Evolutionary conservation across 2,888 invertebrate genomes (phyloP).

Genomic region (Rhaphigaster nebulosa): DNA sequence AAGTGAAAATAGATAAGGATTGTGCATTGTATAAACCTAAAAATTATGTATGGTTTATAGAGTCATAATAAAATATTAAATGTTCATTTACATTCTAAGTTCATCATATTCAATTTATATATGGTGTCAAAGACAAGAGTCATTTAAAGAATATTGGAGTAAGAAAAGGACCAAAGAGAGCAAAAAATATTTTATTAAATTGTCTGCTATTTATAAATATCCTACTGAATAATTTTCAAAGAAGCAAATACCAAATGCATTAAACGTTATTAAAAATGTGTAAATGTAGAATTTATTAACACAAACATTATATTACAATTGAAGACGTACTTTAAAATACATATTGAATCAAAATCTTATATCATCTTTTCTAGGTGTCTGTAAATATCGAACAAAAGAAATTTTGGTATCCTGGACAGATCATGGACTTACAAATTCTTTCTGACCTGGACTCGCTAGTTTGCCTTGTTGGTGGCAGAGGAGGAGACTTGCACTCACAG

Average conservation of each 20-base stretch:
- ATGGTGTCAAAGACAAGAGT: not conserved
- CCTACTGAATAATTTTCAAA: not conserved
- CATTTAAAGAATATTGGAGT: too few relatives aligned
- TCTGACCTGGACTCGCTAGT: slow-evolving; percentile 76
- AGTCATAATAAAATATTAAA: too few relatives aligned
- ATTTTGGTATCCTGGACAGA: slow-evolving; percentile 76
- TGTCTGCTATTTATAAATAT: too few relatives aligned
- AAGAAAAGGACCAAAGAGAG: too few relatives aligned
- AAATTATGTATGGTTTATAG: too few relatives aligned
- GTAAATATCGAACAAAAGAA: slow-evolving; percentile 75
- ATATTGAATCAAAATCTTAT: not conserved
- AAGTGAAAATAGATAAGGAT: too few relatives aligned
- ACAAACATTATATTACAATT: not conserved
- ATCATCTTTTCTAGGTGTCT: slow-evolving; percentile 57
- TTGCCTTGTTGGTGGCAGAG: slow-evolving; percentile 76
- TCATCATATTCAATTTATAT: not conserved
- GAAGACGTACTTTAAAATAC: not conserved
- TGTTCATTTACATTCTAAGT: not conserved
- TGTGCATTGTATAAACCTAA: too few relatives aligned
- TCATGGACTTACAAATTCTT: slow-evolving; percentile 74
- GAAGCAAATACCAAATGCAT: not conserved
- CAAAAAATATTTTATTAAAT: too few relatives aligned
- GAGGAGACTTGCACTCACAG: slow-evolving; percentile 70
- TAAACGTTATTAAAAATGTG: too few relatives aligned
- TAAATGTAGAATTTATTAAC: too few relatives aligned